Conservation (phyloP, 2,113 vertebrate species). For the Microtus richardsoni region DNA sequence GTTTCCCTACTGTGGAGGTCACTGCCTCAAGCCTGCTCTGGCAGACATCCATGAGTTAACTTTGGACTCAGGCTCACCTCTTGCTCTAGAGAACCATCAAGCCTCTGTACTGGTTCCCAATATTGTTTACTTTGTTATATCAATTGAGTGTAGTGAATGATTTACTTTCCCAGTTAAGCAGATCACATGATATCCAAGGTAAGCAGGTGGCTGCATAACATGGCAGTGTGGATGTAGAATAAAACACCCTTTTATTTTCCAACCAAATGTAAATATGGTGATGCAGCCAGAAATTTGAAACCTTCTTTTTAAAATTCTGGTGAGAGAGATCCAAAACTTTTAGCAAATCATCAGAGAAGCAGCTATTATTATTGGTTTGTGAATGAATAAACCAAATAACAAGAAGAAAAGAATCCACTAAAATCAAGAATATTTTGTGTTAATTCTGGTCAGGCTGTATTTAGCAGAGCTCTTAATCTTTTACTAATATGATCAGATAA, state of each 20-base stretch:
- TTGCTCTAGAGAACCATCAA: no score
- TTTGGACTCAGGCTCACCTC: no score
- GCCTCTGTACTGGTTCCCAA: no score
- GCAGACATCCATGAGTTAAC: no score
- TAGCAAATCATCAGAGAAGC: not conserved
- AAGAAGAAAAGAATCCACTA: not conserved
- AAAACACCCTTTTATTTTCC: not conserved
- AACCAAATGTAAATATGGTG: not conserved
- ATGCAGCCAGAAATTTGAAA: slow-evolving; percentile 40
- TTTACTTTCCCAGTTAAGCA: not conserved
- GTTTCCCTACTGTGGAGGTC: no score
- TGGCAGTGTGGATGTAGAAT: not conserved
- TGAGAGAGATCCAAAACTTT: not conserved
- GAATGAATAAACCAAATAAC: not conserved
- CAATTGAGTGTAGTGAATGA: not conserved
- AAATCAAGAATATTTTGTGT: not conserved
- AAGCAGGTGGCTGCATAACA: not conserved
- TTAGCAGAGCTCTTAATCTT: not conserved
- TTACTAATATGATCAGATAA: not conserved
- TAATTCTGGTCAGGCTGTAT: not conserved
- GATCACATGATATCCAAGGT: slow-evolving; percentile 1
- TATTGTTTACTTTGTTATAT: slow-evolving; percentile 22
- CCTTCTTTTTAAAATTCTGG: slow-evolving; percentile 21
- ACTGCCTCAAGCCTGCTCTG: no score
- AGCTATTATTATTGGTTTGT: not conserved